Evolutionary conservation across 2,113 vertebrate species (phyloP), one percentile per base, ranked within the genome.

Genomic region (Agapornis roseicollis): DNA sequence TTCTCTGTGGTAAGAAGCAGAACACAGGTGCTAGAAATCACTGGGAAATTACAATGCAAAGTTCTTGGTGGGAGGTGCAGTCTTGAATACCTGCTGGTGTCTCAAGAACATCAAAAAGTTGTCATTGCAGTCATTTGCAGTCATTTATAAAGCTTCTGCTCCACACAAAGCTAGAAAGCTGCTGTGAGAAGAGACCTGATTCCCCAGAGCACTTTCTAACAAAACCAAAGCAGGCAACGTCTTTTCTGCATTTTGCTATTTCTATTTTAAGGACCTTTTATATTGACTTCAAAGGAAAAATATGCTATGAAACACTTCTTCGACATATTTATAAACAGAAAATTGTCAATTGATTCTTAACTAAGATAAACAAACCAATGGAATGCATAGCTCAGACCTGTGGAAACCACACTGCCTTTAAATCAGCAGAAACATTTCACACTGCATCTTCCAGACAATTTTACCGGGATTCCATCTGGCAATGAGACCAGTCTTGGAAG

Each of bases 271-370:
- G 89, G 73, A 53, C 5, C 10, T 93, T 81, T 85, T 82, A 71
- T 87, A 93, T 89, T 93, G 64, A 78, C 81, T 89, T 92, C 47
- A 96, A 92, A 92, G 49, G 24, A 39, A 90, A 89, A 92, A 41
- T 60, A 85, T 83, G 39, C 66, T 80, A 66, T 35, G 87, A 85
- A 63, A 31, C 17, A 55, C 33, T n/a, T 92, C 87, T 89, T 80
- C 23, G 41, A 25, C 9, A 5, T 94, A 81, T 83, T 96, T 96
- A 70, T 94, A 85, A 85, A 68, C 68, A 89, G 61, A 11, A 85
- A 91, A 92, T 93, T 86, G n/a, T 74, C 73, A 53, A 60, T 95
- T 97, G 64, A 47, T 94, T 96, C 90, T 94, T 91, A 83, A 95
- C 68, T 25, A 90, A 83, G 44, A 49, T 87, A 97, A 97, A 94